Evolutionary conservation across 2,797 vertebrate genomes (phyloP).

Genomic region (Gymnothorax reevesii): DNA sequence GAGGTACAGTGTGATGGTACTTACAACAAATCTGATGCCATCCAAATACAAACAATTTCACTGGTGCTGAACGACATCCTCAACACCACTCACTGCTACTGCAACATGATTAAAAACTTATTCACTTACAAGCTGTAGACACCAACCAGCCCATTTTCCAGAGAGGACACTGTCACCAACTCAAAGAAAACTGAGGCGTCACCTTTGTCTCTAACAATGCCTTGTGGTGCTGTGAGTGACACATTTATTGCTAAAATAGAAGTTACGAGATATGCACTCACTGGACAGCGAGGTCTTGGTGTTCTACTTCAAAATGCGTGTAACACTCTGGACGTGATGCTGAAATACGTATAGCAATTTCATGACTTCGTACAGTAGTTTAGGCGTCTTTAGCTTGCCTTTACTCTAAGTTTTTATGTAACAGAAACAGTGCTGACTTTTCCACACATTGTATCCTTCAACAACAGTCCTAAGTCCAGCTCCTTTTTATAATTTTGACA

Average conservation of each 20-base stretch:
- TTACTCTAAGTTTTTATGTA: background rate
- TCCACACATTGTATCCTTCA: background rate
- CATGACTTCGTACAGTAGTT: background rate
- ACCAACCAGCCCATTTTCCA: background rate
- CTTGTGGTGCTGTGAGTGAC: background rate
- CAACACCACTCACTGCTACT: background rate
- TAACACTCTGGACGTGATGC: background rate
- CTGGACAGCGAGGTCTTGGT: background rate
- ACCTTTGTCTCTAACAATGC: constrained; percentile 13
- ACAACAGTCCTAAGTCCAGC: background rate
- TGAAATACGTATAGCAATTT: background rate
- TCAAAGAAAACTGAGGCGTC: background rate
- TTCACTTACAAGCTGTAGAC: background rate
- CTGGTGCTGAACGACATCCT: background rate
- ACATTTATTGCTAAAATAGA: constrained; percentile 14
- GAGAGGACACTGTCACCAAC: background rate
- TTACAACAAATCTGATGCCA: background rate
- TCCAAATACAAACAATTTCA: background rate
- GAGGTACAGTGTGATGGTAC: background rate
- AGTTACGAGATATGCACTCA: background rate
- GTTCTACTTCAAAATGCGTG: background rate
- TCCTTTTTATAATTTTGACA: background rate
- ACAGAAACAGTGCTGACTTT: background rate
- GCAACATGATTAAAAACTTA: background rate
- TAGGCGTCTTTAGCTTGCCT: background rate